Evolutionary conservation across 1,140 invertebrate species (phyloP).

Genomic region (Lordiphosa clarofinis): DNA sequence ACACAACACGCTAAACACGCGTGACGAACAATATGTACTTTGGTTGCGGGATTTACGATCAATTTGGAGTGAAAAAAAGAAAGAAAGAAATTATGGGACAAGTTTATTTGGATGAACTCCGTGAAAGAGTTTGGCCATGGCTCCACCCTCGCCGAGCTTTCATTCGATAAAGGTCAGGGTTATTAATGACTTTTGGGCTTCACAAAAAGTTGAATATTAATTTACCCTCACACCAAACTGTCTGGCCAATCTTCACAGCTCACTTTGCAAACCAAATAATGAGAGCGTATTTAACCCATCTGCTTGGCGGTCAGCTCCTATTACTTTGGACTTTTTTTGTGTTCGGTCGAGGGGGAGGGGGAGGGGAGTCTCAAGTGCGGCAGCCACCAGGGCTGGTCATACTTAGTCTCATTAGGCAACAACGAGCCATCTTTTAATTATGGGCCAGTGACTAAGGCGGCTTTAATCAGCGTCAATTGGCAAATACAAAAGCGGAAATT

Average conservation of each 20-base stretch:
- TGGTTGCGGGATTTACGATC: no score
- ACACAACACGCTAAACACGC: no score
- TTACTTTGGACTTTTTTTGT: slow-evolving; percentile 24
- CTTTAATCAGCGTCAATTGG: slow-evolving; percentile 72
- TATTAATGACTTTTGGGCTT: no score
- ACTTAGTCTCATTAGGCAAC: slow-evolving; percentile 47
- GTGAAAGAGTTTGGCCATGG: no score
- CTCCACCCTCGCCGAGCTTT: no score
- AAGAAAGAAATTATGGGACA: no score
- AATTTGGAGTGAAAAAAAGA: no score
- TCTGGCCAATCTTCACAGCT: background rate
- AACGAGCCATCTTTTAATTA: slow-evolving; percentile 61
- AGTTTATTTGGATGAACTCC: no score
- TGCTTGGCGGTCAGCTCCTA: slow-evolving; percentile 13
- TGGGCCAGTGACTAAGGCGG: slow-evolving; percentile 62
- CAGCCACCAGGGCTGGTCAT: background rate
- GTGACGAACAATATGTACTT: no score
- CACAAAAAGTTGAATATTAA: no score
- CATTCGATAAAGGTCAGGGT: no score
- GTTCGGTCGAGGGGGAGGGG: no score
- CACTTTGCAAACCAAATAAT: background rate
- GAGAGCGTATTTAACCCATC: slow-evolving; percentile 7
- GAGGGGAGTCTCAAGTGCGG: background rate
- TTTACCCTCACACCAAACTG: background rate
- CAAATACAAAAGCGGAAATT: slow-evolving; percentile 73